Conservation (phyloP, 2,888 invertebrate genomes). For the Laothoe populi region DNA sequence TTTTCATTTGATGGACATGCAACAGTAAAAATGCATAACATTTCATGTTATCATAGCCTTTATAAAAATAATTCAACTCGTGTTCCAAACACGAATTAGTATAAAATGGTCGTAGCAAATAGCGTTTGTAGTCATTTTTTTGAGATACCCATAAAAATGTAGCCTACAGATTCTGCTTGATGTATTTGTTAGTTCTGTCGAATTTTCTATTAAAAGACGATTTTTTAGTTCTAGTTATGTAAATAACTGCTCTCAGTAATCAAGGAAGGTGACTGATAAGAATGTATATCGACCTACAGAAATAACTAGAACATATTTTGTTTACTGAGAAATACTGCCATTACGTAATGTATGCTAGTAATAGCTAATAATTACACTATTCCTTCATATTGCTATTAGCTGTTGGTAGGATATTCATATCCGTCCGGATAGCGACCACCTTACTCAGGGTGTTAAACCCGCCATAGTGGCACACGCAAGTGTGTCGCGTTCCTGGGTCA, state of each 20-base stretch:
- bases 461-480: no score
- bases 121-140: conserved; percentile 56
- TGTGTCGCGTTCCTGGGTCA: no score
- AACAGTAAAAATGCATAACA: no score
- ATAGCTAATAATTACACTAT: no score
- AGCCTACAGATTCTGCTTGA: conserved; percentile 47
- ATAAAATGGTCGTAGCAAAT: conserved; percentile 35
- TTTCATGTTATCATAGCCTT: no score
- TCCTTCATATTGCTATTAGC: not conserved
- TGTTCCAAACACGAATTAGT: conserved; percentile 6
- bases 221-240: conserved; percentile 36
- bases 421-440: no score
- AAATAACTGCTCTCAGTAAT: conserved; percentile 42
- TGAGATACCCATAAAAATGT: conserved; percentile 52
- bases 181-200: conserved; percentile 32
- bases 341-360: not conserved
- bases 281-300: conserved; percentile 18
- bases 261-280: conserved; percentile 21
- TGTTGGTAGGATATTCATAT: no score
- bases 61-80: not conserved
- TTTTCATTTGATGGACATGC: no score
- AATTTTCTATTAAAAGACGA: conserved; percentile 32
- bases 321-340: not conserved
- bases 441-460: no score
- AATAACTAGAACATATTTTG: not conserved